Percentiles rank a stretch among this genome's conserved stretches.
Evolutionary conservation across 2,888 invertebrate species (phyloP).

Genomic region (Amphipyra berbera): DNA sequence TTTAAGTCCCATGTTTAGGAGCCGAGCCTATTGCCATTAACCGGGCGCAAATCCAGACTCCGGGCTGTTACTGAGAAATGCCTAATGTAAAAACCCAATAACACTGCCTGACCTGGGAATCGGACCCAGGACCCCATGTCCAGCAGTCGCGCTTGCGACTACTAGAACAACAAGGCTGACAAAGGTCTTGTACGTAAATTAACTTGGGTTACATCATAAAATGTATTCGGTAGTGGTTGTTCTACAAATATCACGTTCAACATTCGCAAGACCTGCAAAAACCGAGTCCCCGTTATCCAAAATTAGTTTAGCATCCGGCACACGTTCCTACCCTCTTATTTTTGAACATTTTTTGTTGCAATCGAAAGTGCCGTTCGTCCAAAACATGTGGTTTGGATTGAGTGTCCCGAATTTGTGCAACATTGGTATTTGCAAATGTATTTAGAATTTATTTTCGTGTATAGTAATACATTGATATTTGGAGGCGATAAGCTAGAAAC

Average conservation of each 20-base stretch:
- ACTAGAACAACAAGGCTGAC: too few species aligned
- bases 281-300: constrained; percentile 66
- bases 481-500: not conserved
- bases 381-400: constrained; percentile 52
- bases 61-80: too few species aligned
- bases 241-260: constrained; percentile 5
- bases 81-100: too few species aligned
- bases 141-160: too few species aligned
- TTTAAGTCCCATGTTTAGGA: too few species aligned
- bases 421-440: constrained; percentile 42
- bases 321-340: constrained; percentile 63
- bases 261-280: constrained; percentile 57
- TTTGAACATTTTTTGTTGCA: constrained; percentile 63
- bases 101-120: too few species aligned
- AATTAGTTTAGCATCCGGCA: constrained; percentile 76
- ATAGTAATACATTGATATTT: not conserved
- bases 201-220: not conserved
- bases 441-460: not conserved
- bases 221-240: constrained; percentile 2
- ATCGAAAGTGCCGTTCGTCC: constrained; percentile 60
- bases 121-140: too few species aligned
- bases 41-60: too few species aligned
- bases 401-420: constrained; percentile 42
- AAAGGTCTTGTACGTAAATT: too few species aligned
- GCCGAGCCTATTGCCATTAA: too few species aligned